Base-by-base conservation (phyloP, 2,113 vertebrate species). In the Gavia stellata region DNA sequence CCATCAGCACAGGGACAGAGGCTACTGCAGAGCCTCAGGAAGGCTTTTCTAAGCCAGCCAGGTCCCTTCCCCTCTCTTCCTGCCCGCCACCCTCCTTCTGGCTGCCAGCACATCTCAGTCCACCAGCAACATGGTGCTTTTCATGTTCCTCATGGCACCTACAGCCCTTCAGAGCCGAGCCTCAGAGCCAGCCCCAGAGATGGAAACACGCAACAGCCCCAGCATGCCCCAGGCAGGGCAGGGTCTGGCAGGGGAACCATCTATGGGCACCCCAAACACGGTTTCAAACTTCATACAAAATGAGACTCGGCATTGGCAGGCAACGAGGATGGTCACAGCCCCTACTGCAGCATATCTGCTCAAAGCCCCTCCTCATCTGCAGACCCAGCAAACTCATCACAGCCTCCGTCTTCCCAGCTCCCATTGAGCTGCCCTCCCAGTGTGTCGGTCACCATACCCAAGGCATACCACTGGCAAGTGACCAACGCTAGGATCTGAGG, bases 321-420 rank as follows among this genome's bases (percentile, higher is more conserved):
- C 20, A 63, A 34, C 4, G 5, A 72, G 25, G 44, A 80, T 28
- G 58, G 66, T 80, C 52, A 42, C 49, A 59, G 34, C 14, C 34
- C 14, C 33, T 42, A 5, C 67, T n/a, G 14, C 0, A 0, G n/a
- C 3, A 0, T 36, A 45, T 49, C 67, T 71, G 12, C 29, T 66
- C 42, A 34, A 45, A 67, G 58, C 19, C 17, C 29, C 42, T 72
- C 47, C 19, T 67, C 55, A 31, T 52, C 50, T 72, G 29, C 29
- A 50, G 28, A 45, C 17, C 10, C n/a, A 72, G 18, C 33, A 77
- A 88, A 56, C 8, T 72, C 68, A 42, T n/a, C 42, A 38, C 24
- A 85, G 26, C 15, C 8, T 47, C 34, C n/a, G n/a, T 52, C 44
- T 67, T 65, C 36, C 79, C 72, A 80, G 17, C 12, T 74, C 72